Evolutionary conservation across 1,140 invertebrate species (phyloP).

Genomic region (Oncopeltus fasciatus): DNA sequence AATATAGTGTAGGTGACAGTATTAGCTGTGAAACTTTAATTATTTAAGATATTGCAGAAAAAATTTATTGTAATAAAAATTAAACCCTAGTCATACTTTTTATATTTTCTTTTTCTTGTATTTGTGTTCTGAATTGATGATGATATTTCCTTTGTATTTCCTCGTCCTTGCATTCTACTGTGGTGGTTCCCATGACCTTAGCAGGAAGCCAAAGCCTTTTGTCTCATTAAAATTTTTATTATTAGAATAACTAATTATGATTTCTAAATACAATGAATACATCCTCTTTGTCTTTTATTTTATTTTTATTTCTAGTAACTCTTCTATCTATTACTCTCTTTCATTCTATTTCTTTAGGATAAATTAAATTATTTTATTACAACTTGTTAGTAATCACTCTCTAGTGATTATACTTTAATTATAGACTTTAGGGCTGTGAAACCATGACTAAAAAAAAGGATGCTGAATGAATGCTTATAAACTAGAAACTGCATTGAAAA

Average conservation of each 20-base stretch:
- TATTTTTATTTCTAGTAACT: no score
- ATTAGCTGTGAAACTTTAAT: neutral
- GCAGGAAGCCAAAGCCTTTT: constrained; percentile 3
- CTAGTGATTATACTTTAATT: no score
- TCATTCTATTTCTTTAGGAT: no score
- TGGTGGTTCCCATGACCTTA: neutral
- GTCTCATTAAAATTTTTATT: constrained; percentile 1
- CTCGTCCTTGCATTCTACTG: neutral
- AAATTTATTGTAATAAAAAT: constrained; percentile 3
- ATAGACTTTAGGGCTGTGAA: no score
- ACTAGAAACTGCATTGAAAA: no score
- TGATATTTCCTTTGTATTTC: constrained; percentile 1
- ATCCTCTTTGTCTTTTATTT: neutral
- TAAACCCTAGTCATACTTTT: constrained; percentile 6
- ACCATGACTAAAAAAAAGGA: no score
- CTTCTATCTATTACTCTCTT: no score
- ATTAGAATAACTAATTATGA: neutral
- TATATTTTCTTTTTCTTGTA: neutral
- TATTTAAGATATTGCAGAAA: neutral
- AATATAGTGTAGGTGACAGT: constrained; percentile 6
- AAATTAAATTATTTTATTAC: no score
- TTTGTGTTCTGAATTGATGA: neutral
- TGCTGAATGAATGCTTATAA: no score
- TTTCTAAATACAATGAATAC: neutral
- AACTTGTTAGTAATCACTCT: no score